A percentile compares a stretch with the other conserved stretches of the same genome.
phyloP scores from a whole-genome alignment of 2,113 vertebrate genomes.

The Podilymbus podiceps region DNA sequence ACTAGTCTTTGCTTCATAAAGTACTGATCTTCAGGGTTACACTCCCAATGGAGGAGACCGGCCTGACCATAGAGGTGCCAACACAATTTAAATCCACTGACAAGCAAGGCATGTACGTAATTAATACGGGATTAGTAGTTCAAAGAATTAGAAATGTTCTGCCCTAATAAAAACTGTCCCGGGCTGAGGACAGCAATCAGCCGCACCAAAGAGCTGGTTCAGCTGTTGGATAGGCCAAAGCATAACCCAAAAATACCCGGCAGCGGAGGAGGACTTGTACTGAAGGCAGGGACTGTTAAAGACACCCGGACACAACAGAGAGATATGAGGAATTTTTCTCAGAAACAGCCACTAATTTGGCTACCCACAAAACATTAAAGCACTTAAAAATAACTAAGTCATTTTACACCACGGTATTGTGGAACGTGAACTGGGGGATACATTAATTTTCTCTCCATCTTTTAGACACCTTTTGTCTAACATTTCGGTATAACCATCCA shows the following conservation, averaged over 20 bases:
- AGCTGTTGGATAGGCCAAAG: background rate
- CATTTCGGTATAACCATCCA: background rate
- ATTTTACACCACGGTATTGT: background rate
- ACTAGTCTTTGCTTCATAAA: background rate
- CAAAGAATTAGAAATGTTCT: background rate
- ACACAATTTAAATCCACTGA: background rate
- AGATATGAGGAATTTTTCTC: background rate
- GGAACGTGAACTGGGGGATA: background rate
- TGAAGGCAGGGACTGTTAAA: background rate
- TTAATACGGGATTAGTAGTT: background rate
- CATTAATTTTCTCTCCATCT: background rate
- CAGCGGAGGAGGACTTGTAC: background rate
- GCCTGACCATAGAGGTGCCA: background rate
- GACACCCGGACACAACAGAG: background rate
- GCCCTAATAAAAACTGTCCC: background rate
- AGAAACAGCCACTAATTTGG: background rate
- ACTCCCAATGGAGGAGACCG: background rate
- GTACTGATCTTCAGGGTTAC: background rate
- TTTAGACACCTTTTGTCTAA: background rate
- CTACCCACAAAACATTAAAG: background rate
- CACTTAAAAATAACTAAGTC: background rate
- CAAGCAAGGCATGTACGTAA: background rate
- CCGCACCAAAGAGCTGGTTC: background rate
- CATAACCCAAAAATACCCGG: background rate
- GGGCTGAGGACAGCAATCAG: background rate